Evolutionary conservation across 1,140 invertebrate species (phyloP), one percentile per base, ranked within the genome.

Genomic region (Campoletis sonorensis): DNA sequence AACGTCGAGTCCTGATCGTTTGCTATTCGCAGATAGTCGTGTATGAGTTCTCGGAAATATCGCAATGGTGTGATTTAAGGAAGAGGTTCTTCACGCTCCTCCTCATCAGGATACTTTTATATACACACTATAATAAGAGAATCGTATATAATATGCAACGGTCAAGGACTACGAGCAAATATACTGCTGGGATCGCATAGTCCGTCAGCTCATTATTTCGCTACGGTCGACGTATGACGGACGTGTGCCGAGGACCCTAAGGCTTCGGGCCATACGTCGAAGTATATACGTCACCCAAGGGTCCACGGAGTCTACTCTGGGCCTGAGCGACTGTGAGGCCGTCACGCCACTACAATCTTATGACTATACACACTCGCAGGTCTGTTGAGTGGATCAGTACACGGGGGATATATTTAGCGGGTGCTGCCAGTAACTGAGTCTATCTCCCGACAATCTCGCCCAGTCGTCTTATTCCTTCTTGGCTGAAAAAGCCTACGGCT

Each of bases 131-230:
- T 79, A 79, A 82, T 68, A 49, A 75, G 79, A 77, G 79, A 82
- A 79, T 68, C 70, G 68, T 75, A 73, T 21, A 49, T 79, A 61
- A 79, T 72, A 82, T 79, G 70, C 49, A 75, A 49, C 64, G 49
- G 58, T 26, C 70, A 73, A 40, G 70, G 49, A 75, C 45, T 49
- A 75, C 51, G n/a, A 54, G 27, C 23, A 30, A 30, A 21, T 30
- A 27, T 54, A 49, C 72, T 49, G 72, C 72, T 49, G 72, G 45
- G 10, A 64, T 75, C 71, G 79, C 79, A 83, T 77, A 79, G 49
- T 80, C 49, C 80, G 84, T 80, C 76, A 70, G 84, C 73, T 80
- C 82, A 85, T 85, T 85, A 85, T 83, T 85, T 83, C 76, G 79
- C 79, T 75, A 68, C 54, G 79, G 58, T 61, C 40, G 54, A 79